phyloP scores from a whole-genome alignment of 2,797 vertebrate species.

The Enoplosus armatus region DNA sequence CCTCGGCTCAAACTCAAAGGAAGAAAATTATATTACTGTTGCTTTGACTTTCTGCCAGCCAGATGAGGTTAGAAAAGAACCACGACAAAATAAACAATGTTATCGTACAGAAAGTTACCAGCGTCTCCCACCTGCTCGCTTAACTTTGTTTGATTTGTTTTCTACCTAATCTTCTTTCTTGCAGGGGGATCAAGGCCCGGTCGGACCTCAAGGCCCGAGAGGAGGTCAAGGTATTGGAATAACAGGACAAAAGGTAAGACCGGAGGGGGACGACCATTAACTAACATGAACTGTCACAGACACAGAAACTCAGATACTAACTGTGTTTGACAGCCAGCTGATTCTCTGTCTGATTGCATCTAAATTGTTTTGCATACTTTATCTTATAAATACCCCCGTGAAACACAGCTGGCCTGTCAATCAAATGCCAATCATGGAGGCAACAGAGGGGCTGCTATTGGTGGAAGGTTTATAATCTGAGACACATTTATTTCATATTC shows the following conservation, averaged over 20 bases:
- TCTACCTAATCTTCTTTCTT: conserved; percentile 14
- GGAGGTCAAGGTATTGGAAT: conserved; percentile 85
- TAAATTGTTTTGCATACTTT: conserved; percentile 24
- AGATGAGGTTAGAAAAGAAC: not conserved
- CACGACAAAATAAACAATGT: not conserved
- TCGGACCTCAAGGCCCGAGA: conserved; percentile 85
- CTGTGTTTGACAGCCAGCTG: conserved; percentile 23
- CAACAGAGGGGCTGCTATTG: not conserved
- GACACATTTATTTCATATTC: conserved; percentile 1
- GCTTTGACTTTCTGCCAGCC: not conserved
- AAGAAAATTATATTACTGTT: not conserved
- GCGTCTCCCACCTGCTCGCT: not conserved
- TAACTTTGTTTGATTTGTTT: not conserved
- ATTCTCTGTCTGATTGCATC: conserved; percentile 30
- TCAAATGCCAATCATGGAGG: conserved; percentile 14
- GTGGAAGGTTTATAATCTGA: not conserved
- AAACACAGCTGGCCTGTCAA: conserved; percentile 10
- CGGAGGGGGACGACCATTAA: not conserved
- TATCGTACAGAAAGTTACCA: not conserved
- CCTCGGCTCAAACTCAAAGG: not conserved
- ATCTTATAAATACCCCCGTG: not conserved
- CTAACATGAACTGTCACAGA: conserved; percentile 3
- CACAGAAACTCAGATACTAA: not conserved
- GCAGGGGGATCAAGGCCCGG: conserved; percentile 87
- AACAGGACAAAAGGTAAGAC: conserved; percentile 87